phyloP scores from a whole-genome alignment of 2,113 vertebrate genomes.

The Cichladusa arquata region DNA sequence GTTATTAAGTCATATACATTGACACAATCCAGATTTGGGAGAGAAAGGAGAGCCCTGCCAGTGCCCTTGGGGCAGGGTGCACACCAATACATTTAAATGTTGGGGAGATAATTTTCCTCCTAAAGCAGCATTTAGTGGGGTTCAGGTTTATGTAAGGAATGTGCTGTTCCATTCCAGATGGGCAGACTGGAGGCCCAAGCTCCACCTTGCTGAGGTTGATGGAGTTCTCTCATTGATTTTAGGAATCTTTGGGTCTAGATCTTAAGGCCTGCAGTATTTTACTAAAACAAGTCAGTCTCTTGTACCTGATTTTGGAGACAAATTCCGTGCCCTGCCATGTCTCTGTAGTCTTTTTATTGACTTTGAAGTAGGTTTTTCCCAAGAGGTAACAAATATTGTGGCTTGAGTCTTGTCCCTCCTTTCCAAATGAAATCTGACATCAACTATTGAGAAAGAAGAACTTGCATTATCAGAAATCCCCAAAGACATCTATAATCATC shows the following conservation, averaged over 20 bases:
- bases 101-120: not conserved
- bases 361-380: not conserved
- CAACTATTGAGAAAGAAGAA: not conserved
- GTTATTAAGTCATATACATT: not conserved
- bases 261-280: not conserved
- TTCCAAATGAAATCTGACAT: constrained; percentile 28
- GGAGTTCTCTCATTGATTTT: not conserved
- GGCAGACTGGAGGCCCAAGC: not conserved
- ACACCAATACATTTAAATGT: rapidly evolving
- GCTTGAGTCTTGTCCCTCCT: not conserved
- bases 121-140: not conserved
- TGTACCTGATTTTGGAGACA: not conserved
- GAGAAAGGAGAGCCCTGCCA: not conserved
- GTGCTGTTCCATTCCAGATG: not conserved
- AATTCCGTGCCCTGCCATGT: not conserved
- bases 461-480: not conserved
- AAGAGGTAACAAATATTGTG: not conserved
- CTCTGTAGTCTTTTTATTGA: not conserved
- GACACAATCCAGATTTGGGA: not conserved
- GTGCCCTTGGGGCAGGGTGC: not conserved
- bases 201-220: not conserved
- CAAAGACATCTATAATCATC: not conserved
- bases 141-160: not conserved
- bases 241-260: not conserved
- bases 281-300: not conserved